These are phyloP conservation scores for Apteryx mantelli DNA, from an alignment of 2,113 vertebrate genomes.

Conservation along the genomic window DNA sequence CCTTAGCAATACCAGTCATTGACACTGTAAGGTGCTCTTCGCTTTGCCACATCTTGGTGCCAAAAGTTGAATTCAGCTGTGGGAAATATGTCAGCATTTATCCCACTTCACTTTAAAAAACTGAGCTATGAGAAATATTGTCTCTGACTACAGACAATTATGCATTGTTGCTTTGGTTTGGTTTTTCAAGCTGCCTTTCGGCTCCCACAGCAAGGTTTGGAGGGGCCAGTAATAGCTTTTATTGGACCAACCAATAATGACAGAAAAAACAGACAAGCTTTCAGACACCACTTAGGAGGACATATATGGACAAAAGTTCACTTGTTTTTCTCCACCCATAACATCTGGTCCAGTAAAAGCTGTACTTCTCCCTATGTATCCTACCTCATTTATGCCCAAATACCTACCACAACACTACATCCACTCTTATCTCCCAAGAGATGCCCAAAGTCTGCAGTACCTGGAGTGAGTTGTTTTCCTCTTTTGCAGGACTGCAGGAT, in stretches of 20 bases:
- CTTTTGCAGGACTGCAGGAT: background rate
- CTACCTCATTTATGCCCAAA: background rate
- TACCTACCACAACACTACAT: background rate
- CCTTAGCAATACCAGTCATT: constrained; percentile 43
- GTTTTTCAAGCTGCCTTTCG: background rate
- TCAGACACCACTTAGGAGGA: background rate
- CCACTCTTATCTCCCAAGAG: background rate
- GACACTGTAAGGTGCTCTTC: constrained; percentile 66
- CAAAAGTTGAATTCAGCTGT: constrained; percentile 44
- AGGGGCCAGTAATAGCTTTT: background rate
- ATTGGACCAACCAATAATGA: background rate
- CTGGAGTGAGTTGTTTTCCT: fast-evolving
- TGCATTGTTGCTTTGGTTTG: background rate
- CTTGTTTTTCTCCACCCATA: background rate
- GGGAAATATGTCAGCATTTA: background rate
- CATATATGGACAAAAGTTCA: constrained; percentile 16
- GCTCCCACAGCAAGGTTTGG: background rate
- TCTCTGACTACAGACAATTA: constrained; percentile 27
- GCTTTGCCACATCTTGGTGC: constrained; percentile 30
- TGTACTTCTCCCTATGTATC: background rate
- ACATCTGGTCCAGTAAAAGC: background rate
- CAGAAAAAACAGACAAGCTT: background rate
- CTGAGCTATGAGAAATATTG: constrained; percentile 14
- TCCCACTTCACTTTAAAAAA: background rate
- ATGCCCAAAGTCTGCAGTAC: background rate